Evolutionary conservation across 1,140 invertebrate genomes (phyloP), one percentile per base, ranked within the genome.

Genomic region (Caenorhabditis inopinata): DNA sequence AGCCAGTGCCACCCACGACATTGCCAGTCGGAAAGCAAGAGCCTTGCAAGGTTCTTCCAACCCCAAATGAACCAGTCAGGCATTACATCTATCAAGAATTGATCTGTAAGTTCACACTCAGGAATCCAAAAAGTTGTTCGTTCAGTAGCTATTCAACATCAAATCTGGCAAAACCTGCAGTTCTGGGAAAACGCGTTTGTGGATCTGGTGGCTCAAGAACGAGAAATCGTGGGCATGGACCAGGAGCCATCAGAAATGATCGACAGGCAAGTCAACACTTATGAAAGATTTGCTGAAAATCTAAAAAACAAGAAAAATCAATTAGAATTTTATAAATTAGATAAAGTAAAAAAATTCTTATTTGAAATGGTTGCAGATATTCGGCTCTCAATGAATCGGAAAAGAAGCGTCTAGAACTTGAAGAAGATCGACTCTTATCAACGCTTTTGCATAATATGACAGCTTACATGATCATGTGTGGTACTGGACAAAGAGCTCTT

Each of bases 131-230:
- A 74, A 82, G 2, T 74, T 58, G 5, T 27, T 75, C 9, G 49
- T 81, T 76, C 47, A 84, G 82, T 83, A 45, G 58, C 82, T 12
- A 27, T 46, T 58, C 91, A 95, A 83, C 94, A 93, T 3, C 92
- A 92, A 42, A 89, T 99, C n/a, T 99, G 97, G 96, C 96, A 99
- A 89, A 94, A 98, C 90, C 96, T 98, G 94, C 95, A 98, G 87
- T 99, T 99, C 90, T 99, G 97, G 97, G 97, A 99, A 90, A 96
- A 99, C 89, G 94, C 95, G 0, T 99, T 99, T 88, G 90, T 99
- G 27, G 97, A 99, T 90, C 96, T 96, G 0, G 97, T 99, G 0
- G 96, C 96, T 62, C 96, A 99, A 89, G 97, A 99, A 89, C 91
- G 97, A 74, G 97, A 99, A 88, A 95, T 98, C 91, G 95, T 99